Evolutionary conservation across 2,888 invertebrate species (phyloP).

Genomic region (Cephonodes hylas): DNA sequence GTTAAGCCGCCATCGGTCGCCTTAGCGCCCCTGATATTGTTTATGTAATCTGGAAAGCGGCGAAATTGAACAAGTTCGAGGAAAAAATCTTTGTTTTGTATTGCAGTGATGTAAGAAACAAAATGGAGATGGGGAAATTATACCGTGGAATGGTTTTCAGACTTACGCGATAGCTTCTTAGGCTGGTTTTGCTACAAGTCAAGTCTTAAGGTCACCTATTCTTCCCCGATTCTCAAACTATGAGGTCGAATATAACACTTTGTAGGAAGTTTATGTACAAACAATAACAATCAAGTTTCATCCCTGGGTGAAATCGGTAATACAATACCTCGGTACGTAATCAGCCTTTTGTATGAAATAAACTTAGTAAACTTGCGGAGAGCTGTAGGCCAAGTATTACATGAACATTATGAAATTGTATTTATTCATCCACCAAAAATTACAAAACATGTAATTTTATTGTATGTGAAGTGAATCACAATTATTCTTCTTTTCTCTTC

Average conservation of each 20-base stretch:
- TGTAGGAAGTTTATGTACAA: conserved; percentile 2
- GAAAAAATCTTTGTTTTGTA: conserved; percentile 7
- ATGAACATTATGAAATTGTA: not conserved
- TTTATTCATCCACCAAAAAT: not conserved
- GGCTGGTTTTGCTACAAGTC: not conserved
- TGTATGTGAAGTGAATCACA: too few relatives aligned
- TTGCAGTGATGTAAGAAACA: not conserved
- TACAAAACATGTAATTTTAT: too few relatives aligned
- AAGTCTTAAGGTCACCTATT: conserved; percentile 4
- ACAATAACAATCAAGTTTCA: conserved; percentile 5
- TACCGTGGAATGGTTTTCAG: not conserved
- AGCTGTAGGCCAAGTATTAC: not conserved
- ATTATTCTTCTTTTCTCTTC: too few relatives aligned
- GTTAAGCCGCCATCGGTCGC: conserved; percentile 47
- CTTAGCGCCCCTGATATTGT: conserved; percentile 53
- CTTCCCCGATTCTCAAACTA: not conserved
- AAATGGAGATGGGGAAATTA: not conserved
- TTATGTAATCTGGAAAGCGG: conserved; percentile 58
- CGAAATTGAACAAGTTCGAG: conserved; percentile 53
- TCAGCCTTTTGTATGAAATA: not conserved
- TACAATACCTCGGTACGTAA: not conserved
- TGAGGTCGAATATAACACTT: not conserved
- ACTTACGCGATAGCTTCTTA: not conserved
- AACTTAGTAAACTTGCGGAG: not conserved
- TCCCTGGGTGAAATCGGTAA: not conserved